These are phyloP conservation scores for Recurvirostra avosetta DNA, from an alignment of 2,113 vertebrate species.

Conservation along the genomic window DNA sequence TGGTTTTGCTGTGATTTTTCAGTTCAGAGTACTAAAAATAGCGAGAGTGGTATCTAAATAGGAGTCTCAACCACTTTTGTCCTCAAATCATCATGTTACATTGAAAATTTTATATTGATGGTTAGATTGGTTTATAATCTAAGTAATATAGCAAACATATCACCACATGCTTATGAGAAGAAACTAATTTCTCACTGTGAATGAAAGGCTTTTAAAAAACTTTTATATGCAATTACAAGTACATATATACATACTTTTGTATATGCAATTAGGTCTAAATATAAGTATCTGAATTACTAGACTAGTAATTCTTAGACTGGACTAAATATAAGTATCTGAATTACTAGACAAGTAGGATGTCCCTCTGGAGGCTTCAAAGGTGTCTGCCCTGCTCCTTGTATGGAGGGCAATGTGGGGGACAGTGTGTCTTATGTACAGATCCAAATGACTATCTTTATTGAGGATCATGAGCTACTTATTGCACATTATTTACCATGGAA, in stretches of 20 bases:
- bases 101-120: not conserved
- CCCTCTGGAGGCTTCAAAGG: not conserved
- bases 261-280: not conserved
- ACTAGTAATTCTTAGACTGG: not conserved
- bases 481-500: not conserved
- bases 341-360: not conserved
- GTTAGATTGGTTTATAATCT: not conserved
- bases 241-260: not conserved
- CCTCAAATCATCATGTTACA: not conserved
- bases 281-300: not conserved
- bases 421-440: not conserved
- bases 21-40: not conserved
- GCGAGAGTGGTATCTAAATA: not conserved
- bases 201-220: not conserved
- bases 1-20: not conserved
- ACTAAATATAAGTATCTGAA: not conserved
- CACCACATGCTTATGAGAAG: not conserved
- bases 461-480: not conserved
- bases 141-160: not conserved
- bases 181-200: not conserved
- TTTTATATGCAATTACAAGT: not conserved
- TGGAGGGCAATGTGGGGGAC: not conserved
- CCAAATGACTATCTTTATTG: not conserved
- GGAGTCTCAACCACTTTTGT: not conserved
- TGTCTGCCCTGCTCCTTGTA: not conserved